Base-by-base conservation (phyloP, 2,888 invertebrate genomes). In the Brachylomia viminalis region DNA sequence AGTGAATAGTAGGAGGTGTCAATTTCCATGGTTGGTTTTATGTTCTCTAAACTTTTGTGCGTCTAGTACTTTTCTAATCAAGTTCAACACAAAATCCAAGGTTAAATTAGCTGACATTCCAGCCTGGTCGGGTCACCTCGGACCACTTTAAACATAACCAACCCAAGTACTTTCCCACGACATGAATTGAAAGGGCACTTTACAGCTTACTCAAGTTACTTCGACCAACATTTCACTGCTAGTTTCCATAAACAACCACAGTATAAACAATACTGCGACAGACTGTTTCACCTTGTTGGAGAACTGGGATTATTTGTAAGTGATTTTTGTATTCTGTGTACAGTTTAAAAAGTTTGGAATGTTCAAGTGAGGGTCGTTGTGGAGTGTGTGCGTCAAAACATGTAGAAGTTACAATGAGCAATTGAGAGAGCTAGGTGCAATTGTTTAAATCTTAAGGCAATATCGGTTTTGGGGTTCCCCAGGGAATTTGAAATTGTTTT, bases 191-290 rank as follows among this genome's bases (percentile, higher is more conserved):
- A 92, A 87, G 86, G 88, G 87, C 86, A 82, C 71, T 90, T 89
- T 90, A 90, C 87, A 85, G 77, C 88, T 76, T 65, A 74, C 87
- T 92, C 90, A 58, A 66, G 78, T 92, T 91, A 89, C 87, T 83
- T 30, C 84, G 83, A 83, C 86, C 85, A 88, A 87, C 89, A 87
- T 86, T 90, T 84, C 79, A 73, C 80, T 83, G 74, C 74, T 72
- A 72, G 65, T 80, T 76, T 80, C 83, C 79, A 86, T 83, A 86
- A 87, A 87, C 83, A 86, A 79, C 83, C 90, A 83, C 85, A 89
- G 88, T n/a, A 69, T 79, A 84, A 80, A 80, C 68, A 75, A 72
- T 71, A 77, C 49, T n/a, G 10, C 58, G 61, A 59, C 73, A 81
- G 68, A n/a, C 45, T 71, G 47, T 72, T 58, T 70, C 64, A 70